Evolutionary conservation across 2,113 vertebrate species (phyloP), one percentile per base, ranked within the genome.

Genomic region (Dolichotis patagonum): DNA sequence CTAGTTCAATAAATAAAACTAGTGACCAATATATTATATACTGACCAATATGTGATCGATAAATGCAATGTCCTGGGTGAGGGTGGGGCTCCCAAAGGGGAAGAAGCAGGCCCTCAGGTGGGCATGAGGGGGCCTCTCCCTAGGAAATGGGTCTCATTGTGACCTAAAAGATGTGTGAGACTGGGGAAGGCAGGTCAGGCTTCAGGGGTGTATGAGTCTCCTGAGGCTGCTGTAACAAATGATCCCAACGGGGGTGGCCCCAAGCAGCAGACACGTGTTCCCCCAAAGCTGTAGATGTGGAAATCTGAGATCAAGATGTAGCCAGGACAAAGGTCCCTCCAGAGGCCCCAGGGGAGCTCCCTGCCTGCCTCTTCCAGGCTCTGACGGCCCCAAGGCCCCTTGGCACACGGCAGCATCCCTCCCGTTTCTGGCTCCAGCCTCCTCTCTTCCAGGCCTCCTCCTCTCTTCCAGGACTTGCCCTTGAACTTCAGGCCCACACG

Each of bases 321-420:
- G 3, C 19, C 13, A 22, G 43, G 77, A 28, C 32, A 0, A 0
- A 0, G 1, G 38, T 28, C 35, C 54, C 62, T 26, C 35, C 52
- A 2, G 17, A 22, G 32, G 43, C 12, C 3, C 60, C 0, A 9
- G n/a, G 35, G 32, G 3, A 38, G 75, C 30, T 4, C 3, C 24
- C 52, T 20, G 7, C 63, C 81, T 19, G 32, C 35, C 69, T 43
- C 35, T 6, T 11, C 75, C 22, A 16, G 24, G 32, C 20, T 32
- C 56, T 24, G 75, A 46, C 9, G 12, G 13, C 54, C n/a, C 26
- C 7, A 6, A 4, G 1, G 0, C 0, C 49, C 85, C 49, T 1
- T n/a, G 46, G 56, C 32, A 30, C 16, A 12, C 7, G 67, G 49
- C 4, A 35, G 30, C 54, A 2, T 2, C 54, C 30, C n/a, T 7